Evolutionary conservation across 2,888 invertebrate species (phyloP), one percentile per base, ranked within the genome.

Genomic region (Brachynemurus nebulosus): DNA sequence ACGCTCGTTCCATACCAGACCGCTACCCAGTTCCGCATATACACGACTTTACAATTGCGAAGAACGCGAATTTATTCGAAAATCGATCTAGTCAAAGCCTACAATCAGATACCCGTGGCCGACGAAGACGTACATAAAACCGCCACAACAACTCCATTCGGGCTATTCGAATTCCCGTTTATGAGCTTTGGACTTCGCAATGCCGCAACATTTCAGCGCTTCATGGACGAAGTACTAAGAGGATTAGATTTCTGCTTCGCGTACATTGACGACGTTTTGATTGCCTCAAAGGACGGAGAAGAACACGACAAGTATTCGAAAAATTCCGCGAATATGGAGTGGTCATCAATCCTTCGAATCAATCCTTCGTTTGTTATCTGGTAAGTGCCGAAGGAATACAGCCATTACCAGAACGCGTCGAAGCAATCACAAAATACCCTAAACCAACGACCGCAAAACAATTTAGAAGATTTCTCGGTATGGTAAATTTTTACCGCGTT

Each of bases 401-500:
- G 27, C 62, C 63, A 1, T 46, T 58, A 14, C 48, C 52, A 3
- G 49, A 55, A 3, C 57, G 57, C 33, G 59, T 62, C 1, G 43
- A 56, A 18, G 55, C 53, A 2, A 56, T 62, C 1, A 8, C 7
- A 14, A 35, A 54, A 0, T 57, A 53, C 19, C 42, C 54, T 3
- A 45, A 47, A 36, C 61, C 59, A 1, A 45, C 27, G 8, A 58
- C 53, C 1, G 53, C 54, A 1, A 53, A 53, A 17, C 46, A 56
- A 7, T 46, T 64, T 1, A 46, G 55, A 4, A 47, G 52, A 4
- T 61, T 59, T 47, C 38, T 62, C 1, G 60, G 59, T 1, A 59
- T 60, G 55, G 11, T 60, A 1, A 63, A 60, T 46, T 61, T 59
- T 51, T 61, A 61, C 37, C 45, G 62, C 3, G 43, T 57, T 4